phyloP scores from a whole-genome alignment of 2,113 vertebrate species.

The Peromyscus maniculatus region DNA sequence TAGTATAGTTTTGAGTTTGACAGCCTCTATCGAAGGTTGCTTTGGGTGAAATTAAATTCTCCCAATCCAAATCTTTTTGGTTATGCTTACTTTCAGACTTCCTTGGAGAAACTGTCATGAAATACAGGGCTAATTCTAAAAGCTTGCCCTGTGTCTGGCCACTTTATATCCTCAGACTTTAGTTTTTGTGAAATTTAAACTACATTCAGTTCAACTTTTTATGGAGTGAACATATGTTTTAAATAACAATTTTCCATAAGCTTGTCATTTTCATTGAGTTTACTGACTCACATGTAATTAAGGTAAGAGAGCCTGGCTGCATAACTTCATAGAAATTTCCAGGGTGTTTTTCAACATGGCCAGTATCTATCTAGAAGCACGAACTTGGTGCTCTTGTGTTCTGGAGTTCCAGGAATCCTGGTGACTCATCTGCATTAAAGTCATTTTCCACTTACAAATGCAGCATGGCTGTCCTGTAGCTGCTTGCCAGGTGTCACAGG shows the following conservation, averaged over 20 bases:
- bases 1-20: not conserved
- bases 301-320: not conserved
- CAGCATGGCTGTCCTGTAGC: not conserved
- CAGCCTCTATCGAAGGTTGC: not conserved
- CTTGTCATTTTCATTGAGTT: constrained; percentile 41
- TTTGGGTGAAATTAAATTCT: constrained; percentile 16
- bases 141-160: not conserved
- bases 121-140: constrained; percentile 34
- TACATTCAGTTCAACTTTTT: constrained; percentile 31
- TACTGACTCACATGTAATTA: constrained; percentile 50
- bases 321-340: constrained; percentile 62
- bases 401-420: constrained; percentile 66
- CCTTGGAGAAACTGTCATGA: constrained; percentile 1
- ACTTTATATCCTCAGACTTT: not conserved
- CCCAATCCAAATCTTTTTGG: not conserved
- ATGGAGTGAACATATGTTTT: constrained; percentile 16
- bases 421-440: constrained; percentile 66
- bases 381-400: constrained; percentile 23
- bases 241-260: constrained; percentile 55
- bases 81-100: constrained; percentile 40
- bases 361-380: constrained; percentile 33
- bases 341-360: constrained; percentile 54
- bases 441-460: constrained; percentile 65
- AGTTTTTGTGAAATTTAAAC: constrained; percentile 25
- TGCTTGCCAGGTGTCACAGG: constrained; percentile 16